phyloP scores from a whole-genome alignment of 1,140 invertebrate genomes.

The Lepidostoma basale region DNA sequence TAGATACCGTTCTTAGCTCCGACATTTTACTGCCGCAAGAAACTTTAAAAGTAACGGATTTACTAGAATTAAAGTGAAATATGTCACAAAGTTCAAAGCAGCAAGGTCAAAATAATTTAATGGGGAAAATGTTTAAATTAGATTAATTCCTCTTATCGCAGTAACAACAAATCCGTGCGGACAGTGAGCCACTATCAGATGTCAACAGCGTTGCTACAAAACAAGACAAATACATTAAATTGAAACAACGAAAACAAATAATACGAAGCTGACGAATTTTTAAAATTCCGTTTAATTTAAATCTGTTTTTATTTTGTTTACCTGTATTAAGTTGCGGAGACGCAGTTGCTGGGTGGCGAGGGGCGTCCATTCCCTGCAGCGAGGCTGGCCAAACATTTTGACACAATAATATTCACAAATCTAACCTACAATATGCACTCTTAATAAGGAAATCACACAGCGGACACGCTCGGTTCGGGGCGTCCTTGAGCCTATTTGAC shows the following conservation, averaged over 20 bases:
- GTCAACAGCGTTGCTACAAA: background rate
- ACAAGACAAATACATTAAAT: background rate
- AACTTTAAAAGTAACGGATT: too few species aligned
- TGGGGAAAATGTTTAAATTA: background rate
- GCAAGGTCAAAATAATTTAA: background rate
- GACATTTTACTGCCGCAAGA: too few species aligned
- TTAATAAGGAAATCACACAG: background rate
- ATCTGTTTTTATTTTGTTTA: conserved; percentile 52
- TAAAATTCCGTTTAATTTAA: too few species aligned
- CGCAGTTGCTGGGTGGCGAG: conserved; percentile 70
- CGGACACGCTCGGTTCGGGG: background rate
- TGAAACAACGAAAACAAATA: background rate
- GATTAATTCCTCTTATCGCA: too few species aligned
- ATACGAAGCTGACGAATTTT: conserved; percentile 38
- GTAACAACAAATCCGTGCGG: too few species aligned
- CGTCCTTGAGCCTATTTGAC: background rate
- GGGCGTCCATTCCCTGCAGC: conserved; percentile 69
- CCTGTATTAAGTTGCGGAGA: conserved; percentile 74
- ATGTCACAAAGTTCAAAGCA: background rate
- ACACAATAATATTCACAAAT: background rate
- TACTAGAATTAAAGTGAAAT: too few species aligned
- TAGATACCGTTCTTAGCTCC: too few species aligned
- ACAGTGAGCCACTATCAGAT: too few species aligned
- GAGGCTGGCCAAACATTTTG: conserved; percentile 64
- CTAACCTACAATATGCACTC: conserved; percentile 33